phyloP scores from a whole-genome alignment of 2,113 vertebrate genomes.

The Megaleporinus macrocephalus region DNA sequence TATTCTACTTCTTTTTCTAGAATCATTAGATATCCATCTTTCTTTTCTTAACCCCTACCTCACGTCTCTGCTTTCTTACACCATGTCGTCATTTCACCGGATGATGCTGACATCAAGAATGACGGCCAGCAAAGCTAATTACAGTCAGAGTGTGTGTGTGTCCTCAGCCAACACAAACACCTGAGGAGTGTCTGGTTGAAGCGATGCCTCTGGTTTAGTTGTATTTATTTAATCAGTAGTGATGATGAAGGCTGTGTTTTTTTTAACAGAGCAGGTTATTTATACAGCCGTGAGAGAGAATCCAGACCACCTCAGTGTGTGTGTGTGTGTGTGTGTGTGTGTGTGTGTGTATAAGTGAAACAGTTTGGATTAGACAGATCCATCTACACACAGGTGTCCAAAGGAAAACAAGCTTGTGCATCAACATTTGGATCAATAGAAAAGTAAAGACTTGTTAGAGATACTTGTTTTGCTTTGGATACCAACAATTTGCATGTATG shows the following conservation, averaged over 20 bases:
- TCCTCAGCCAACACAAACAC: constrained; percentile 34
- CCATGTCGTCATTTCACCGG: constrained; percentile 1
- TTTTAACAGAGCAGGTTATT: constrained; percentile 52
- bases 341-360: too few species aligned
- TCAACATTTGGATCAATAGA: too few species aligned
- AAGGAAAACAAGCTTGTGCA: too few species aligned
- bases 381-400: too few species aligned
- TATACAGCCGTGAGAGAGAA: constrained; percentile 36
- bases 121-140: constrained; percentile 26
- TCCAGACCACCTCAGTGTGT: constrained; percentile 4
- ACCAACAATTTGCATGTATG: too few species aligned
- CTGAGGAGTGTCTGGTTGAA: constrained; percentile 29
- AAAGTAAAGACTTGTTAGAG: too few species aligned
- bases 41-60: not conserved
- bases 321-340: constrained; percentile 3
- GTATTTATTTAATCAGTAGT: constrained; percentile 39
- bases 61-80: not conserved
- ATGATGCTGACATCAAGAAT: not conserved
- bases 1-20: not conserved
- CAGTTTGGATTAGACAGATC: too few species aligned
- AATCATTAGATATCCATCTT: not conserved
- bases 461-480: too few species aligned
- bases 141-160: constrained; percentile 22
- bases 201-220: constrained; percentile 37
- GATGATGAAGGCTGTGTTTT: constrained; percentile 44